These are phyloP conservation scores for Ophion slaviceki DNA, from an alignment of 2,888 invertebrate species.

Conservation along the genomic window DNA sequence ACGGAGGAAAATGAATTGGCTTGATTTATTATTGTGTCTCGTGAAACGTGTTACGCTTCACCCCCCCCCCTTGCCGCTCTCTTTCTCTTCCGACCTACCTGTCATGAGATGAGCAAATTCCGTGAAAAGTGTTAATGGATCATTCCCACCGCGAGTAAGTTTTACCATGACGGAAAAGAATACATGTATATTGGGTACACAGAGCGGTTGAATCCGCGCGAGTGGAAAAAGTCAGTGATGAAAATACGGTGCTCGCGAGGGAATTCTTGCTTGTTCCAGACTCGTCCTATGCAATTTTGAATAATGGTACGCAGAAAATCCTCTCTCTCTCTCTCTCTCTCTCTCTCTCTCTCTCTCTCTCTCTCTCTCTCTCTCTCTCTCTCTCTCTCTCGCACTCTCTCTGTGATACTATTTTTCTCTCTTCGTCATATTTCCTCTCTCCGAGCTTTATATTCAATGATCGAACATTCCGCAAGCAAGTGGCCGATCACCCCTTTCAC, in stretches of 20 bases:
- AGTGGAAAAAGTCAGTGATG: conserved; percentile 1
- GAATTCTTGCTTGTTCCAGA: conserved; percentile 12
- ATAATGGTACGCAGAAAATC: background rate
- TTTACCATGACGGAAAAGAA: background rate
- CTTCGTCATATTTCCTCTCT: background rate
- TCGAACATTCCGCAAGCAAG: background rate
- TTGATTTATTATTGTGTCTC: too few relatives aligned
- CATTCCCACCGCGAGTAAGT: background rate
- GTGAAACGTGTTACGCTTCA: too few relatives aligned
- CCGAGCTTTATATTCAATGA: background rate
- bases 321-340: background rate
- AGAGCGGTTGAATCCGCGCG: background rate
- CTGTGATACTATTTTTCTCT: too few relatives aligned
- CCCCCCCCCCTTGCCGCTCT: too few relatives aligned
- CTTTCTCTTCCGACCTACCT: background rate
- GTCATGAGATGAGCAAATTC: background rate
- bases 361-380: too few relatives aligned
- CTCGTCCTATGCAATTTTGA: conserved; percentile 26
- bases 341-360: background rate
- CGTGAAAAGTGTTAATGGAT: background rate
- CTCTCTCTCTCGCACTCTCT: too few relatives aligned
- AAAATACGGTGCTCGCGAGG: conserved; percentile 1
- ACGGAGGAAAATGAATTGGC: too few relatives aligned
- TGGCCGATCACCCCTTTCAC: conserved; percentile 44
- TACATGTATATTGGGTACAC: background rate